Evolutionary conservation across 2,888 invertebrate species (phyloP).

Genomic region (Eupithecia dodoneata): DNA sequence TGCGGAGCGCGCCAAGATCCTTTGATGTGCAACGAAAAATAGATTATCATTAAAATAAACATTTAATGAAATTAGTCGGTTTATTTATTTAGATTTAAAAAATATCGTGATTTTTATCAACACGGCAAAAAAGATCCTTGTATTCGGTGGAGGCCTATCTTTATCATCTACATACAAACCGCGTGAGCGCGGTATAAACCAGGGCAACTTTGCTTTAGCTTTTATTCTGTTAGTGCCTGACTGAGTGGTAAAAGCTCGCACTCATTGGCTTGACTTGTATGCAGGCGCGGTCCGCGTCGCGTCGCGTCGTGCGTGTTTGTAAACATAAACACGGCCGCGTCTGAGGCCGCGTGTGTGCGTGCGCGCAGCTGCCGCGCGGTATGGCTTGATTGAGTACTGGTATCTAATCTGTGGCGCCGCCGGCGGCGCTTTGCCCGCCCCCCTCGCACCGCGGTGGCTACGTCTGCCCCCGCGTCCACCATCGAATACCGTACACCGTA

Average conservation of each 20-base stretch:
- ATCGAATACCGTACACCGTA: neutral
- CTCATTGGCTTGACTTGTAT: neutral
- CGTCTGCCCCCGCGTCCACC: conserved; percentile 17
- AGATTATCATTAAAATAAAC: too few species aligned
- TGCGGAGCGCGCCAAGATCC: too few species aligned
- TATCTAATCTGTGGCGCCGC: conserved; percentile 2
- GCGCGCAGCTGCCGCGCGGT: conserved; percentile 60
- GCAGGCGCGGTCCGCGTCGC: conserved; percentile 12
- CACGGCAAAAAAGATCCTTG: neutral
- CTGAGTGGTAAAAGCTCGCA: conserved; percentile 4
- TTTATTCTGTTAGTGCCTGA: neutral
- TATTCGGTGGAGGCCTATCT: too few species aligned
- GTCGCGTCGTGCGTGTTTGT: conserved; percentile 44
- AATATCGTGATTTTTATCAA: too few species aligned
- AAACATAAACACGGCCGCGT: conserved; percentile 42
- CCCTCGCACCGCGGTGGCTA: conserved; percentile 26
- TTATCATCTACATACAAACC: conserved; percentile 2
- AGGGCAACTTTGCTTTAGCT: neutral
- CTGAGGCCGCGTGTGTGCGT: conserved; percentile 50
- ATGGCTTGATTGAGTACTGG: neutral
- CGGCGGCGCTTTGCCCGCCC: neutral
- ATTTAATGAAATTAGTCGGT: too few species aligned
- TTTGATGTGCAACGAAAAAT: too few species aligned
- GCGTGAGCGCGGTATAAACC: neutral
- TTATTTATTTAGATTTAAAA: too few species aligned